Evolutionary conservation across 2,888 invertebrate genomes (phyloP).

Genomic region (Drosophila tanythrix): DNA sequence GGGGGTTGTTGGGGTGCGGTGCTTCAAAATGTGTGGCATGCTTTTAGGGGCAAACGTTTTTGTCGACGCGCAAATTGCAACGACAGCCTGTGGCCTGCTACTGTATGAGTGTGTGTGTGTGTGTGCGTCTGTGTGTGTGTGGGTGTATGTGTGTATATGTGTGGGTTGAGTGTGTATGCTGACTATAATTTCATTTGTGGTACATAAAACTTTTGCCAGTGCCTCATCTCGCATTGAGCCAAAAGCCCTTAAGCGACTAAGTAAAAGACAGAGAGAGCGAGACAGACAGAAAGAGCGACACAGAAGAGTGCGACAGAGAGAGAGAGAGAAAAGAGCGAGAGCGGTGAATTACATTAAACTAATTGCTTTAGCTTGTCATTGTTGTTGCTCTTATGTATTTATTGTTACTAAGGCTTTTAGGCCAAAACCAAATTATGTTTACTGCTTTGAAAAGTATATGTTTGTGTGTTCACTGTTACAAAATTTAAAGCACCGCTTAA

Average conservation of each 20-base stretch:
- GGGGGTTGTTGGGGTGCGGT: background rate
- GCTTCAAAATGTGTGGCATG: constrained; percentile 63
- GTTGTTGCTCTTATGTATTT: constrained; percentile 55
- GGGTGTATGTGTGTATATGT: constrained; percentile 14
- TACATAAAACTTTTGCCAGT: constrained; percentile 72
- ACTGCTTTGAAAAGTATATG: constrained; percentile 51
- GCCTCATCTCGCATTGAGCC: constrained; percentile 61
- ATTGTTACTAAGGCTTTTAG: constrained; percentile 61
- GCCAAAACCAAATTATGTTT: constrained; percentile 69
- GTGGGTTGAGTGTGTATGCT: constrained; percentile 24
- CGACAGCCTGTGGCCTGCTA: constrained; percentile 65
- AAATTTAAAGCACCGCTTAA: constrained; percentile 43
- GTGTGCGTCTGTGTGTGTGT: constrained; percentile 19
- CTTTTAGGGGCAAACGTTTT: constrained; percentile 72
- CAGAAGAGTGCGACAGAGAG: constrained; percentile 2
- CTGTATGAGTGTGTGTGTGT: constrained; percentile 23
- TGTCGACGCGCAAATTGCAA: constrained; percentile 72
- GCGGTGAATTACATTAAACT: constrained; percentile 74
- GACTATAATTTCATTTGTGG: constrained; percentile 80
- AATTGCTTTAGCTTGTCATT: constrained; percentile 79
- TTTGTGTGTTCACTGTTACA: constrained; percentile 32
- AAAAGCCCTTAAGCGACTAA: constrained; percentile 25
- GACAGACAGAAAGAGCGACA: background rate
- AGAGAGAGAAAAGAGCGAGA: constrained; percentile 14
- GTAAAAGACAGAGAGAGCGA: background rate